phyloP scores from a whole-genome alignment of 2,797 vertebrate genomes.

The Nyctalus aviator region DNA sequence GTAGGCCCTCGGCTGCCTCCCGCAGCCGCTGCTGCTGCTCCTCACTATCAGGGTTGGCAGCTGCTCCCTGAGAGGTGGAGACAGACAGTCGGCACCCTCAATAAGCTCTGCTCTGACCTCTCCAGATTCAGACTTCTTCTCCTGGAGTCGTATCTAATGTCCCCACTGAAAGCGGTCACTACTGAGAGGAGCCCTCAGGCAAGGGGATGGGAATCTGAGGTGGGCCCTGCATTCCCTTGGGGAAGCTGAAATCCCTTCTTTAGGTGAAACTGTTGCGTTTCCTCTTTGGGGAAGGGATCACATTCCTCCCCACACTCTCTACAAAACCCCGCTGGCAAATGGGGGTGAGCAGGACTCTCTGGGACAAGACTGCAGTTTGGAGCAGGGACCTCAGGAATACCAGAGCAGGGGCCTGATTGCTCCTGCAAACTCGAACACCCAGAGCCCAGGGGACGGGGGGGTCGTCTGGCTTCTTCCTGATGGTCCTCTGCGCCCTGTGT shows the following conservation, averaged over 20 bases:
- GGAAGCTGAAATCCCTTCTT: background rate
- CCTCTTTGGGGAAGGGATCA: background rate
- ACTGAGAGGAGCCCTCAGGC: background rate
- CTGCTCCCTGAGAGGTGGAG: slow-evolving; percentile 92
- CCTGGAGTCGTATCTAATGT: background rate
- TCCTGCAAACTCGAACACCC: background rate
- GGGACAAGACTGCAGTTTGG: background rate
- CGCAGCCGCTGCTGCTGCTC: slow-evolving; percentile 98
- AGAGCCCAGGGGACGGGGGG: background rate
- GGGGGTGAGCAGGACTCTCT: background rate
- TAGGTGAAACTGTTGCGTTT: background rate
- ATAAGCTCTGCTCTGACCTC: background rate
- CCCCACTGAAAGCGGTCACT: background rate
- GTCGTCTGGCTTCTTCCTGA: background rate
- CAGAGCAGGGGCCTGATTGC: background rate
- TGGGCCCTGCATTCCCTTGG: background rate
- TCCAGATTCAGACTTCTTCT: background rate
- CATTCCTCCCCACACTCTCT: background rate
- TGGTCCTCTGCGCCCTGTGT: background rate
- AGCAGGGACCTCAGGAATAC: background rate
- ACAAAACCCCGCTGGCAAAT: background rate
- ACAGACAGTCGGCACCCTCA: background rate
- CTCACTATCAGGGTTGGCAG: slow-evolving; percentile 97
- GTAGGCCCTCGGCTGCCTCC: slow-evolving; percentile 96
- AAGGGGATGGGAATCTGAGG: background rate